Evolutionary conservation across 2,797 vertebrate genomes (phyloP).

Genomic region (Falco naumanni): DNA sequence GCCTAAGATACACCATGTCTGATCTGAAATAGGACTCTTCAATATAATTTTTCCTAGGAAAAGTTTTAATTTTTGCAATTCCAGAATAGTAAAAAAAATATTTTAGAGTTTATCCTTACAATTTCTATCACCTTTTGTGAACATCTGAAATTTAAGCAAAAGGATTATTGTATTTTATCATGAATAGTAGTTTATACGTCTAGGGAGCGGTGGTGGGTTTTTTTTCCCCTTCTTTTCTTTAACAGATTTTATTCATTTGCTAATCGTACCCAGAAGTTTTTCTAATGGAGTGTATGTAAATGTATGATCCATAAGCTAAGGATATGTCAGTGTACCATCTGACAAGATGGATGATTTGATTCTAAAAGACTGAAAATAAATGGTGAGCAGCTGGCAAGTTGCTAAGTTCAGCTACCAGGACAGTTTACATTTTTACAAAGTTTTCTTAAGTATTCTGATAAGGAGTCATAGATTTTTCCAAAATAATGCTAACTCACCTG

Average conservation of each 20-base stretch:
- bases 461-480: neutral
- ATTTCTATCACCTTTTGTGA: neutral
- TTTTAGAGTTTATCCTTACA: neutral
- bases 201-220: accelerated
- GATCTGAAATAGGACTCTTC: neutral
- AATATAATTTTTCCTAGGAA: neutral
- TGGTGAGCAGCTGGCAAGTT: neutral
- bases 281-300: neutral
- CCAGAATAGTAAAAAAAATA: neutral
- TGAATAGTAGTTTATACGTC: neutral
- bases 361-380: neutral
- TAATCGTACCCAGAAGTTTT: neutral
- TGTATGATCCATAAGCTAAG: neutral
- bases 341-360: neutral
- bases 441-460: neutral
- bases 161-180: neutral
- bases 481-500: neutral
- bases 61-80: neutral
- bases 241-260: neutral
- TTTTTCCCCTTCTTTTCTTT: neutral
- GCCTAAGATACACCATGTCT: neutral
- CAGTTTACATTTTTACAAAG: neutral
- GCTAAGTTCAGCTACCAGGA: neutral
- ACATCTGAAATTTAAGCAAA: neutral
- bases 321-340: neutral